These are phyloP conservation scores for Sapayoa aenigma DNA, from an alignment of 2,113 vertebrate genomes.

Conservation along the genomic window DNA sequence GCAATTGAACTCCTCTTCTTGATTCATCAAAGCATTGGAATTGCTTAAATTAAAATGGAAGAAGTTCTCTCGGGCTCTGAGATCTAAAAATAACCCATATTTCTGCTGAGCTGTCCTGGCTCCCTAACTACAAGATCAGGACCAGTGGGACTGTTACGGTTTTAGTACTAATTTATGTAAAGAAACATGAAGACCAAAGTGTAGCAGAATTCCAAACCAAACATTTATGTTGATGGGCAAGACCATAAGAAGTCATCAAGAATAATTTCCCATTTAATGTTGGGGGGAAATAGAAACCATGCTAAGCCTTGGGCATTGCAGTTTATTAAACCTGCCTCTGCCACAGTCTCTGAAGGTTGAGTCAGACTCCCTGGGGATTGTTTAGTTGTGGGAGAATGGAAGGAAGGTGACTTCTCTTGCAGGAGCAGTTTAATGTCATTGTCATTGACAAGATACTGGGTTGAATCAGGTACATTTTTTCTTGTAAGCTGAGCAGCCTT, in stretches of 20 bases:
- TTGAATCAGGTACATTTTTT: background rate
- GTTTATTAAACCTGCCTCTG: background rate
- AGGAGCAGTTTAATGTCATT: background rate
- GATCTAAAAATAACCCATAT: background rate
- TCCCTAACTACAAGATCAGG: background rate
- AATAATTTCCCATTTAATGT: background rate
- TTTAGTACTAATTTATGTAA: background rate
- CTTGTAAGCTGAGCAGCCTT: background rate
- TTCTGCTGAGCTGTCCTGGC: too few relatives aligned
- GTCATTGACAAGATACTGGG: background rate
- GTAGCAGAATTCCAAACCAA: background rate
- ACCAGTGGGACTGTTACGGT: rapidly evolving
- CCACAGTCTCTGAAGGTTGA: background rate
- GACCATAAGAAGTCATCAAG: background rate
- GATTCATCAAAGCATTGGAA: background rate
- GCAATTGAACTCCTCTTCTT: background rate
- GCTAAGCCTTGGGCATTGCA: background rate
- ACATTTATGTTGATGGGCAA: background rate
- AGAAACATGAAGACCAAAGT: background rate
- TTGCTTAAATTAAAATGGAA: background rate
- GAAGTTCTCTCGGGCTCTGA: background rate
- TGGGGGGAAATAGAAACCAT: background rate
- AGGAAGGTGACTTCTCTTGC: background rate
- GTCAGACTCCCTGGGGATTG: background rate
- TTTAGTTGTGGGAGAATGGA: background rate